Evolutionary conservation across 2,888 invertebrate species (phyloP), one percentile per base, ranked within the genome.

Genomic region (Euproctis similis): DNA sequence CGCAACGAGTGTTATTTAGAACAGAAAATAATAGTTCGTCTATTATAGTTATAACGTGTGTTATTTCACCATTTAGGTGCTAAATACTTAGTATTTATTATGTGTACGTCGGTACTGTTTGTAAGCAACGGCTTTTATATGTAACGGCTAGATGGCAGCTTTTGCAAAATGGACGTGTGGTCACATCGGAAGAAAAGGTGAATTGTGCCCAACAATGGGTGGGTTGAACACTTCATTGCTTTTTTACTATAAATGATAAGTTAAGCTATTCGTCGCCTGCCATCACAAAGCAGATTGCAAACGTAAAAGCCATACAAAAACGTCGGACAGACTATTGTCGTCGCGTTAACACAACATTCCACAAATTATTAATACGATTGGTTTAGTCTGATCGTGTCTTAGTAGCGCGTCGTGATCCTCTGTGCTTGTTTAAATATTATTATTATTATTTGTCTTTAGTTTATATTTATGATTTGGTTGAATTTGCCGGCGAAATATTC

Each of bases 1-100:
- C n/a, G n/a, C n/a, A n/a, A n/a, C n/a, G n/a, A n/a, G n/a, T n/a
- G n/a, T n/a, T n/a, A n/a, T n/a, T n/a, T n/a, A n/a, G n/a, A n/a
- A n/a, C n/a, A n/a, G n/a, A n/a, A n/a, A n/a, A n/a, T n/a, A n/a
- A n/a, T n/a, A n/a, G n/a, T n/a, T n/a, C n/a, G n/a, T n/a, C n/a
- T n/a, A n/a, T n/a, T n/a, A n/a, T n/a, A n/a, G n/a, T 40, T 42
- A 30, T 41, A 53, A 43, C 53, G n/a, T 57, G 56, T 60, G 64
- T 54, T 53, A 38, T 42, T 51, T 62, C 76, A 78, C 76, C 78
- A 70, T 71, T n/a, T 66, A 73, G 80, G 80, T 80, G 80, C 80
- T 80, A 78, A n/a, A 60, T 68, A 69, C 54, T 64, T 75, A 76
- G 72, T 66, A 52, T 47, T 47, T 71, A 68, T 60, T 52, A 41